These are phyloP conservation scores for Protobothrops mucrosquamatus DNA, from an alignment of 2,113 vertebrate species.

Conservation along the genomic window DNA sequence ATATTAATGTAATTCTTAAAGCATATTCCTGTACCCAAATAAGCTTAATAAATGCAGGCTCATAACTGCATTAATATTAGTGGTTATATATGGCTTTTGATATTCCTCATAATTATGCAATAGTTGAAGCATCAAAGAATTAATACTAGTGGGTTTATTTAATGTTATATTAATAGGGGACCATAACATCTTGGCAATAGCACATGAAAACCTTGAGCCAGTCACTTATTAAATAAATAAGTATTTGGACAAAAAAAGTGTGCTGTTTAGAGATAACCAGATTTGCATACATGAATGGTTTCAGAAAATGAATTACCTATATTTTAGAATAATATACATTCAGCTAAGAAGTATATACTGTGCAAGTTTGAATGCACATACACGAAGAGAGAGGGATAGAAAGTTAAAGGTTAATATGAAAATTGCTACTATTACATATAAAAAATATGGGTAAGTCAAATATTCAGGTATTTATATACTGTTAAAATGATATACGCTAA, in stretches of 20 bases:
- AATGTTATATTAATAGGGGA: neutral
- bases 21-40: neutral
- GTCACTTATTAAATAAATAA: neutral
- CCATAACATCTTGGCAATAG: neutral
- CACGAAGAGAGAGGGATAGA: neutral
- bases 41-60: neutral
- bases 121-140: neutral
- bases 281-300: neutral
- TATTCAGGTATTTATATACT: neutral
- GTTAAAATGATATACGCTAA: neutral
- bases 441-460: neutral
- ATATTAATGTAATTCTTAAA: neutral
- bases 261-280: neutral
- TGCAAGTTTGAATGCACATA: neutral
- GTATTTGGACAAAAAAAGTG: neutral
- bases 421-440: neutral
- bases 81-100: neutral
- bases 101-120: neutral
- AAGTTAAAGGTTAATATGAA: constrained; percentile 5
- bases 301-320: neutral
- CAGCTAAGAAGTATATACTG: neutral
- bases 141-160: neutral
- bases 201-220: neutral
- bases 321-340: neutral
- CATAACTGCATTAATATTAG: neutral